Conservation (phyloP, 2,888 invertebrate species). For the Flexamia atlantica region DNA sequence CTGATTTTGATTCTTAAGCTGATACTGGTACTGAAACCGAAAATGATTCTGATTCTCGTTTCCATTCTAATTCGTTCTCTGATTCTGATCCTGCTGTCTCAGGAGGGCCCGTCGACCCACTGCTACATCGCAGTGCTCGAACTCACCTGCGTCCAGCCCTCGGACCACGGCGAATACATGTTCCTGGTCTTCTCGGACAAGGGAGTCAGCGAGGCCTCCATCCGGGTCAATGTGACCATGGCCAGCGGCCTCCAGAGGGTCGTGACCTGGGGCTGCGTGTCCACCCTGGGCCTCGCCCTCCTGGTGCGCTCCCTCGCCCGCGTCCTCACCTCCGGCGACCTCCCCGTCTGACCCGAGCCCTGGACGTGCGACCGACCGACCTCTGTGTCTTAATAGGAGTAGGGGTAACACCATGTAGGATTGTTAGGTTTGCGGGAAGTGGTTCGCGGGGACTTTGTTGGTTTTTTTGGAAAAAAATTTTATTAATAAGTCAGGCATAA, state of each 20-base stretch:
- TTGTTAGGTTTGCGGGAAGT: slow-evolving; percentile 14
- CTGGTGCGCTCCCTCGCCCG: slow-evolving; percentile 8
- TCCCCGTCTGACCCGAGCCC: slow-evolving; percentile 9
- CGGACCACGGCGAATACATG: slow-evolving; percentile 81
- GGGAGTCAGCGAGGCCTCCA: slow-evolving; percentile 81
- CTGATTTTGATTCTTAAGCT: no score
- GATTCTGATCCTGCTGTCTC: no score
- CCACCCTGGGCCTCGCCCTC: slow-evolving; percentile 25
- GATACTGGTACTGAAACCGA: no score
- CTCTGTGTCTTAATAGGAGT: slow-evolving; percentile 34
- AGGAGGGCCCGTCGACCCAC: slow-evolving; percentile 78
- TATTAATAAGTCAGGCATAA: no score
- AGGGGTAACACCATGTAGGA: slow-evolving; percentile 7
- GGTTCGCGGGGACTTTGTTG: not conserved
- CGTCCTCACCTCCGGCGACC: slow-evolving; percentile 10
- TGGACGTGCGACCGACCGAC: not conserved
- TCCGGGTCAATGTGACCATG: slow-evolving; percentile 80
- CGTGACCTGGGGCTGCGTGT: slow-evolving; percentile 6
- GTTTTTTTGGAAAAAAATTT: no score
- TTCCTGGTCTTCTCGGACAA: slow-evolving; percentile 80
- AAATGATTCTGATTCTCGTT: no score
- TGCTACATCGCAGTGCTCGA: slow-evolving; percentile 80
- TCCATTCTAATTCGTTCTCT: no score
- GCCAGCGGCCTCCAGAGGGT: slow-evolving; percentile 54
- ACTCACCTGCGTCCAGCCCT: slow-evolving; percentile 78